Evolutionary conservation across 2,797 vertebrate genomes (phyloP), one percentile per base, ranked within the genome.

Genomic region (Gila robusta): DNA sequence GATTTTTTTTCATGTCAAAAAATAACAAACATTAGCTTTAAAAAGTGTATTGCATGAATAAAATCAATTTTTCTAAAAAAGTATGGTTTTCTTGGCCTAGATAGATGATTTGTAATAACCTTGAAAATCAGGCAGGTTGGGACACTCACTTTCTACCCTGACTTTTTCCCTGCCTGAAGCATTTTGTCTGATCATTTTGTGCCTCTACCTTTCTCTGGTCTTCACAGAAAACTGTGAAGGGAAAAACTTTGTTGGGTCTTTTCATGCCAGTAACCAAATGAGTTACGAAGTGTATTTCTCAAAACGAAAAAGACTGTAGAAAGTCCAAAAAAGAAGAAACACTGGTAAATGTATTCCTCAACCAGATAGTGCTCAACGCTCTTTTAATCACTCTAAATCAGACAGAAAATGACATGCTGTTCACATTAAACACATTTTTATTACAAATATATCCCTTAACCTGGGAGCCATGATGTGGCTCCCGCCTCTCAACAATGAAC

Each of bases 401-500:
- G 16, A 82, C 37, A 67, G n/a, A 82, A 62, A 83, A 83, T 37
- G 32, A 49, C 41, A 76, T 66, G 41, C n/a, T 76, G 3, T 67
- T 77, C 12, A 21, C 44, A 77, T 77, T 69, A 56, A 52, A 56
- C 32, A 8, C 62, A 69, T 28, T 69, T 32, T 49, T n/a, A 69
- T 44, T 52, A 49, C 21, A 81, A 49, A 79, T 41, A 37, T 62
- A 72, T 37, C 47, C 39, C 9, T 47, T 39, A 70, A 37, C 54
- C 49, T 86, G 12, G 26, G 26, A 52, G 35, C 56, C 17, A n/a
- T 35, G 39, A 84, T 84, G 37, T 81, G 86, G 81, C 90, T 89
- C 89, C 80, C 90, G 88, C 88, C 66, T 66, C 49, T 88, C 82
- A 70, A 49, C 17, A 84, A 10, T 74, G 87, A 77, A 87, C 89